Evolutionary conservation across 2,888 invertebrate genomes (phyloP), one percentile per base, ranked within the genome.

Genomic region (Caenorhabditis sp.): DNA sequence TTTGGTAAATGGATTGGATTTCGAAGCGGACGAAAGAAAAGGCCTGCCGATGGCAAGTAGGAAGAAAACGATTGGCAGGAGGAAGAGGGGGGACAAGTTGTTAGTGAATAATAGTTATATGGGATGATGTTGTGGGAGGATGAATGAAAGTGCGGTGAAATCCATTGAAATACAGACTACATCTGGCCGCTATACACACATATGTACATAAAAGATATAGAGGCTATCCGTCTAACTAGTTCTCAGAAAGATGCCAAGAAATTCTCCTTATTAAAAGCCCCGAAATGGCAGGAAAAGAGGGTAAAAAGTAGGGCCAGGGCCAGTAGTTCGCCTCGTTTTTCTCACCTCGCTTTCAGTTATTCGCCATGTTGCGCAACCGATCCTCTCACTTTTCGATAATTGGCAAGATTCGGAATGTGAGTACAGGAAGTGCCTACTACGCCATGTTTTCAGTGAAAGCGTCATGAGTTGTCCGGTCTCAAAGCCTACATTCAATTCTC

Each of bases 131-230:
- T 76, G 76, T 76, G 76, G 65, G 67, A 71, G 71, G 71, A 60
- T 37, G 58, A 80, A 76, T 68, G 79, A 80, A 68, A 70, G 72
- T 74, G 70, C 80, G 77, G 79, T 79, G 79, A 79, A 79, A 79
- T 79, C 79, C 79, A 71, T 79, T 67, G 79, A 79, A 79, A 79
- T 77, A 77, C 77, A 77, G 77, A 77, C 77, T 77, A 71, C 78
- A 70, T 70, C 64, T 70, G 70, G 55, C 77, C 78, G 78, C 78
- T 78, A 78, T 78, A 78, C 64, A 70, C 53, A 78, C 78, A 78
- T 70, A 78, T 78, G 78, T 78, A 78, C 70, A 70, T 78, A 78
- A 69, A 78, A 70, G 70, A 78, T 78, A 78, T 76, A 67, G 76
- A 76, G 76, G 76, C 67, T 76, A 76, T 76, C 67, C 76, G 60